Evolutionary conservation across 2,113 vertebrate species (phyloP).

Genomic region (Cathartes aura): DNA sequence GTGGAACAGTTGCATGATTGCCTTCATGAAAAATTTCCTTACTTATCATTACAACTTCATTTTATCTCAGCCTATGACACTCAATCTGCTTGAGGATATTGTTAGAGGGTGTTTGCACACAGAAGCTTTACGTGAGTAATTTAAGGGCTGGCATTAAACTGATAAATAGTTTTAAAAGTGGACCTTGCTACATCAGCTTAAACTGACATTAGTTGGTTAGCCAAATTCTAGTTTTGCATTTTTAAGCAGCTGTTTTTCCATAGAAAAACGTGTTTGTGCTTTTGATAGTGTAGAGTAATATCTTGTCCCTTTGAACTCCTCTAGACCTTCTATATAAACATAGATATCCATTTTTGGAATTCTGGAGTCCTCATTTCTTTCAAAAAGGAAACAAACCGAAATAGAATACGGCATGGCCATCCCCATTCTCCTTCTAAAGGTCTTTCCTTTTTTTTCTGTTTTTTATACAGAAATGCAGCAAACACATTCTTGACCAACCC

Average conservation of each 20-base stretch:
- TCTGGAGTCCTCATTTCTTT: background rate
- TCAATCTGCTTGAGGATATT: background rate
- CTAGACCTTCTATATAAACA: background rate
- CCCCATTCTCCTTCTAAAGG: background rate
- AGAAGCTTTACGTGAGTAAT: background rate
- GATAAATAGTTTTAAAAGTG: background rate
- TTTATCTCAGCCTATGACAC: background rate
- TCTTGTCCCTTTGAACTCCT: background rate
- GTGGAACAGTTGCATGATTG: background rate
- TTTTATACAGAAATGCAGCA: background rate
- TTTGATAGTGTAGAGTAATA: background rate
- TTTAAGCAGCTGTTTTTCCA: background rate
- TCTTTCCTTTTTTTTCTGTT: background rate
- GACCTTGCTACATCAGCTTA: background rate
- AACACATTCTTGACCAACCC: background rate
- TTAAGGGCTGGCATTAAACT: background rate
- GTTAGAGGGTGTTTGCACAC: background rate
- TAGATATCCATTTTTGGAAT: background rate
- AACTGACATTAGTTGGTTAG: background rate
- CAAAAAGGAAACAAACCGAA: background rate
- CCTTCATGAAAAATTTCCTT: background rate
- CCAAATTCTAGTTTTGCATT: background rate
- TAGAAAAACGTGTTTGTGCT: background rate
- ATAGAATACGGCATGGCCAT: background rate
- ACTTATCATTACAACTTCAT: background rate